Percentiles rank a stretch among this genome's conserved stretches.
Evolutionary conservation across 2,888 invertebrate species (phyloP).

Genomic region (Lepidocyrtoides sp.): DNA sequence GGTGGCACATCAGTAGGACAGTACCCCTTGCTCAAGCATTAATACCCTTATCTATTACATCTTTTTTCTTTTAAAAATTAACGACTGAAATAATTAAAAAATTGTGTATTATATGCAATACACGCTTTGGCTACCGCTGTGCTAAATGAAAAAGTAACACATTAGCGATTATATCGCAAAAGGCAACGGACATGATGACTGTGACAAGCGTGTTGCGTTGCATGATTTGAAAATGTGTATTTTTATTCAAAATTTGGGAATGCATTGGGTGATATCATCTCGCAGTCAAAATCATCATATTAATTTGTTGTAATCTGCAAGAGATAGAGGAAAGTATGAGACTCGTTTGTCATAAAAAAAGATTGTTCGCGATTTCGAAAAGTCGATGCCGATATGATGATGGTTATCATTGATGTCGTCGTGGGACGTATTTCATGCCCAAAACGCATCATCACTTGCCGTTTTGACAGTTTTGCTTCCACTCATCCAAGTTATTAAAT

Average conservation of each 20-base stretch:
- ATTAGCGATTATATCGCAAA: constrained; percentile 45
- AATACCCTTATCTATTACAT: constrained; percentile 16
- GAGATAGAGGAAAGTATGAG: background rate
- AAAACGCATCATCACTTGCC: constrained; percentile 56
- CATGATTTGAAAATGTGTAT: background rate
- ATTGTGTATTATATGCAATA: constrained; percentile 21
- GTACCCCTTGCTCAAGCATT: background rate
- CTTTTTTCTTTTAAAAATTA: constrained; percentile 52
- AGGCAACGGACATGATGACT: background rate
- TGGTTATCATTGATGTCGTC: constrained; percentile 42
- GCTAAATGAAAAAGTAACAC: background rate
- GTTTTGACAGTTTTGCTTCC: constrained; percentile 59
- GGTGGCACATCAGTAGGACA: constrained; percentile 41
- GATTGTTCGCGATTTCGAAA: constrained; percentile 62
- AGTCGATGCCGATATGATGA: constrained; percentile 59
- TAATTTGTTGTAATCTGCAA: constrained; percentile 51
- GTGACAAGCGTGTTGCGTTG: background rate
- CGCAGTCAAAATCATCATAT: constrained; percentile 51
- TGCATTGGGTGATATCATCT: background rate
- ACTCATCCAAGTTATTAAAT: background rate
- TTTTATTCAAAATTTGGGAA: background rate
- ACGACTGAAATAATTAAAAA: constrained; percentile 71
- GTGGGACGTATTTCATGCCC: constrained; percentile 70
- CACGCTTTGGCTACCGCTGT: constrained; percentile 12
- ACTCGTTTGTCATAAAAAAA: constrained; percentile 13